Conservation (phyloP, 64 coral and sea anemone species). For the Orbicella faveolata region DNA sequence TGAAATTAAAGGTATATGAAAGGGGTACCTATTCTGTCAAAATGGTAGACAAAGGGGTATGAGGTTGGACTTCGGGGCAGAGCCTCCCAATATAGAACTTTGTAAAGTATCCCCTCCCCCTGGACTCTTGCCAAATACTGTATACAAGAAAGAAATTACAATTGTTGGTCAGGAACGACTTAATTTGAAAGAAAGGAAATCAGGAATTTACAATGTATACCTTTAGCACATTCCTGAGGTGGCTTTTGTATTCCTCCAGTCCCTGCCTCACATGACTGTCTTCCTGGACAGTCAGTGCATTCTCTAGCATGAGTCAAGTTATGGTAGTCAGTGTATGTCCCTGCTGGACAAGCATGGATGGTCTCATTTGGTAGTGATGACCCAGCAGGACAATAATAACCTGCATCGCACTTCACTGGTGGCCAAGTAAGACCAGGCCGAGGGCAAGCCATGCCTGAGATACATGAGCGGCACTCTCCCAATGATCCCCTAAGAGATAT, state of each 20-base stretch:
- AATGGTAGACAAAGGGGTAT: no score
- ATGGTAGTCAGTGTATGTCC: slow-evolving; percentile 92
- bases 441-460: slow-evolving; percentile 93
- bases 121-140: no score
- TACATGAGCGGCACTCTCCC: slow-evolving; percentile 72
- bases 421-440: slow-evolving; percentile 68
- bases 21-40: no score
- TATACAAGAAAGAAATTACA: no score
- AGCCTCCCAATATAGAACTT: no score
- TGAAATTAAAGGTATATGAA: no score
- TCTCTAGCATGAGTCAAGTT: slow-evolving; percentile 83
- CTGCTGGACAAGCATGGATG: slow-evolving; percentile 74
- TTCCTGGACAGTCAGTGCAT: slow-evolving; percentile 87
- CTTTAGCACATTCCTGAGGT: slow-evolving; percentile 84
- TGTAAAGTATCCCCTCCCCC: no score
- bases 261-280: slow-evolving; percentile 88
- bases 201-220: slow-evolving; percentile 10
- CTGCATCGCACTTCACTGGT: slow-evolving; percentile 81
- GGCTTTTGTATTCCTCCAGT: slow-evolving; percentile 93
- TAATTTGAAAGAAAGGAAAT: no score
- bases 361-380: slow-evolving; percentile 86
- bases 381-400: slow-evolving; percentile 82
- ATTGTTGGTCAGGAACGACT: no score
- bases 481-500: slow-evolving; percentile 11
- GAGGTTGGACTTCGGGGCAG: no score